A percentile compares a stretch with the other conserved stretches of the same genome.
phyloP scores from a whole-genome alignment of 1,140 invertebrate species.

The Penaeus japonicus region DNA sequence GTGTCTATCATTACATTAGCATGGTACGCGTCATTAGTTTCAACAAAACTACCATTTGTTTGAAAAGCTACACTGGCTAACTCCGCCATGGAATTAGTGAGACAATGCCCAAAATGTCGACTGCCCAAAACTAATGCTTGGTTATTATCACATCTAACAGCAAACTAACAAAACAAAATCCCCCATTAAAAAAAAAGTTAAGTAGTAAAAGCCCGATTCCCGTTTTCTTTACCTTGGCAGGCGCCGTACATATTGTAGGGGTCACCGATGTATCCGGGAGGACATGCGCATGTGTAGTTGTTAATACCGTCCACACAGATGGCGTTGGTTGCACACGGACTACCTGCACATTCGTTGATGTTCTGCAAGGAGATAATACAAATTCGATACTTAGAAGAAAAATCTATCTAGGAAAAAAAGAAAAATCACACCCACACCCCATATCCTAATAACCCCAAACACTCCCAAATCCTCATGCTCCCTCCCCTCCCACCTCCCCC shows the following conservation, averaged over 20 bases:
- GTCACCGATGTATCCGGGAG: conserved; percentile 79
- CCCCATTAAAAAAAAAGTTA: neutral
- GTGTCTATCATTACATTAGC: no score
- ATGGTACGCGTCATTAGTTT: no score
- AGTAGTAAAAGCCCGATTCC: neutral
- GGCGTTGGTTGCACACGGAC: conserved; percentile 78
- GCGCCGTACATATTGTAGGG: conserved; percentile 68
- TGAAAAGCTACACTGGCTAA: no score
- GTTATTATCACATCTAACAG: neutral
- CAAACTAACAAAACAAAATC: neutral
- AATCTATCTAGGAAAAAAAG: no score
- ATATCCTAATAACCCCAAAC: no score
- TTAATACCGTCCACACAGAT: conserved; percentile 77
- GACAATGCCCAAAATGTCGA: neutral
- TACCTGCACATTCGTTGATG: conserved; percentile 74
- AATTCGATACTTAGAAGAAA: neutral
- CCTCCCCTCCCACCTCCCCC: neutral
- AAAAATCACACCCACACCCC: neutral
- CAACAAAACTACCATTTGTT: no score
- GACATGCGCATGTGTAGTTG: conserved; percentile 78
- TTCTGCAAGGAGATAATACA: conserved; percentile 63
- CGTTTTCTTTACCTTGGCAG: conserved; percentile 72
- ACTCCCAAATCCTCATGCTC: neutral
- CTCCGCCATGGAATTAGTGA: no score
- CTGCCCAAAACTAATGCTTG: neutral